A percentile compares a stretch with the other conserved stretches of the same genome.
These are phyloP conservation scores for Coenobita brevimanus DNA, from an alignment of 1,140 invertebrate genomes.

Conservation along the genomic window DNA sequence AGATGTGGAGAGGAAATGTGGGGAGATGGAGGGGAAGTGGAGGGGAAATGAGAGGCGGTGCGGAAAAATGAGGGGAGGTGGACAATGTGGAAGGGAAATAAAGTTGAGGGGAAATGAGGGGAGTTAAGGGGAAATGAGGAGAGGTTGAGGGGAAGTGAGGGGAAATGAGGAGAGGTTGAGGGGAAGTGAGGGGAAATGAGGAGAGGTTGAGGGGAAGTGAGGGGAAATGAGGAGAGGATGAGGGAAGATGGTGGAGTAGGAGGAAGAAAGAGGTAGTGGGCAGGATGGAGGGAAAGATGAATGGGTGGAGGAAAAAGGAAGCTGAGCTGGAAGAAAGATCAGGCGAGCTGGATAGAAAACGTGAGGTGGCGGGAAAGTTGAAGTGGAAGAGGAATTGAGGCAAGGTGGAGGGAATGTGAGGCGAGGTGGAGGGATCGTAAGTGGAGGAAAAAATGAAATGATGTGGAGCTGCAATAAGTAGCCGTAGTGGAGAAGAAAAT, in stretches of 20 bases:
- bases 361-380: too few relatives aligned
- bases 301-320: not conserved
- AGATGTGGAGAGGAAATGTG: not conserved
- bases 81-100: not conserved
- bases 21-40: not conserved
- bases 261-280: not conserved
- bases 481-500: too few relatives aligned
- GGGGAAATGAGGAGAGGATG: not conserved
- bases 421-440: too few relatives aligned
- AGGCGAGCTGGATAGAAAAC: not conserved
- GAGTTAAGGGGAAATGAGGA: too few relatives aligned
- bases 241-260: not conserved
- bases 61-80: not conserved
- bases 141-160: too few relatives aligned
- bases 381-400: not conserved
- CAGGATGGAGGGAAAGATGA: not conserved
- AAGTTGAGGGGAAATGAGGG: not conserved
- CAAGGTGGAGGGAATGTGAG: too few relatives aligned
- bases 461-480: too few relatives aligned
- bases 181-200: too few relatives aligned
- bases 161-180: too few relatives aligned
- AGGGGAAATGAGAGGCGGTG: not conserved
- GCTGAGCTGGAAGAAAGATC: not conserved
- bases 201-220: too few relatives aligned
- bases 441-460: too few relatives aligned